phyloP scores from a whole-genome alignment of 2,797 vertebrate species.

The Cossypha heuglini region DNA sequence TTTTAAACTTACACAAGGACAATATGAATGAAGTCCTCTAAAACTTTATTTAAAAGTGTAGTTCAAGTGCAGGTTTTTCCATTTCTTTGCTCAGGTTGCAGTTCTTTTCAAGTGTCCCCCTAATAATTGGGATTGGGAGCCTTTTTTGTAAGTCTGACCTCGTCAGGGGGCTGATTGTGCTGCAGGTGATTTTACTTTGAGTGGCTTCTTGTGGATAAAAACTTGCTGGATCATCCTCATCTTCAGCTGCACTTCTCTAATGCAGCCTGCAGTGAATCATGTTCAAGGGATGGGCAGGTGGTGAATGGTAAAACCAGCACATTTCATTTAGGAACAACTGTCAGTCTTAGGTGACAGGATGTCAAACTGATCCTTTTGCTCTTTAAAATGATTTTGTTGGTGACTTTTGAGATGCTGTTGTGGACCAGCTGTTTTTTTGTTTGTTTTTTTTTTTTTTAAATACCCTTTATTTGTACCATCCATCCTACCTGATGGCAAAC shows the following conservation, averaged over 20 bases:
- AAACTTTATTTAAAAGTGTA: background rate
- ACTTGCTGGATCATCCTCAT: background rate
- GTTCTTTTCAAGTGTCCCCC: background rate
- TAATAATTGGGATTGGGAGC: background rate
- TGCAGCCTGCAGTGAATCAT: background rate
- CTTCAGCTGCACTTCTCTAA: background rate
- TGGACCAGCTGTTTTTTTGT: background rate
- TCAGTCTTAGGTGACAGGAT: background rate
- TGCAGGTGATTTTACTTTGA: background rate
- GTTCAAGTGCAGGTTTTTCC: background rate
- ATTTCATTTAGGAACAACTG: background rate
- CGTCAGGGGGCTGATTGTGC: rapidly evolving
- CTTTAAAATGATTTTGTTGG: background rate
- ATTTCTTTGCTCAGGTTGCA: background rate
- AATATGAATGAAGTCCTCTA: background rate
- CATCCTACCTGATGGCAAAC: background rate
- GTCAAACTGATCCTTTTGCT: background rate
- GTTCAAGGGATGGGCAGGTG: background rate
- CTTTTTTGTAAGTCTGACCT: background rate
- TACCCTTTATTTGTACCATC: background rate
- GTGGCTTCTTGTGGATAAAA: background rate
- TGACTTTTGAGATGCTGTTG: background rate
- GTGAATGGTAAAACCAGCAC: background rate
- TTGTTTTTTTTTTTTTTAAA: background rate
- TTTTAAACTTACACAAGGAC: background rate